Conservation (phyloP, 2,113 vertebrate species). For the Spheniscus mendiculus region DNA sequence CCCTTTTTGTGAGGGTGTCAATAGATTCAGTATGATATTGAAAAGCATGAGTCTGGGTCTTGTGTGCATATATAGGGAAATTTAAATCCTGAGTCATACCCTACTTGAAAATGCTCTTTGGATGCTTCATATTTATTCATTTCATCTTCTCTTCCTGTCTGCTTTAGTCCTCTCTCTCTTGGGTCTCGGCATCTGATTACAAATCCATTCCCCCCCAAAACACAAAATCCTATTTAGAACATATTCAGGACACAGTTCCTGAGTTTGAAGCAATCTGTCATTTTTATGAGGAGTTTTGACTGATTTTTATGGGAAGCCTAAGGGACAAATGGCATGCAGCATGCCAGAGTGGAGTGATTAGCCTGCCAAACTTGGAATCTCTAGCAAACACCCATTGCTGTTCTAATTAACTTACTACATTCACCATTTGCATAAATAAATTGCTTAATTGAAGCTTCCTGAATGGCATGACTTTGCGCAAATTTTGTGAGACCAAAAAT, state of each 20-base stretch:
- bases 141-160: slow-evolving; percentile 41
- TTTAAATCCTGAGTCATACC: slow-evolving; percentile 29
- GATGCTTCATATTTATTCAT: slow-evolving; percentile 47
- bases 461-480: slow-evolving; percentile 29
- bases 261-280: slow-evolving; percentile 60
- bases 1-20: background rate
- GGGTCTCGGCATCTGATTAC: slow-evolving; percentile 54
- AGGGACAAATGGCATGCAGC: slow-evolving; percentile 39
- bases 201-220: slow-evolving; percentile 32
- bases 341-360: slow-evolving; percentile 42
- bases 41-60: background rate
- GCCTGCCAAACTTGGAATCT: slow-evolving; percentile 56
- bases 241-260: slow-evolving; percentile 54
- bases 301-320: slow-evolving; percentile 55
- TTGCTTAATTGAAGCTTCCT: slow-evolving; percentile 41
- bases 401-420: slow-evolving; percentile 60
- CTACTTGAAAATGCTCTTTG: slow-evolving; percentile 21
- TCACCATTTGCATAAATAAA: slow-evolving; percentile 64
- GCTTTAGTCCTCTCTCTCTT: slow-evolving; percentile 10
- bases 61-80: background rate
- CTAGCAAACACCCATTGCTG: slow-evolving; percentile 57
- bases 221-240: slow-evolving; percentile 61
- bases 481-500: slow-evolving; percentile 12
- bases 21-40: background rate
- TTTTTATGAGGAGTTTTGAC: slow-evolving; percentile 68